phyloP scores from a whole-genome alignment of 2,113 vertebrate species.

The Datnioides undecimradiatus region DNA sequence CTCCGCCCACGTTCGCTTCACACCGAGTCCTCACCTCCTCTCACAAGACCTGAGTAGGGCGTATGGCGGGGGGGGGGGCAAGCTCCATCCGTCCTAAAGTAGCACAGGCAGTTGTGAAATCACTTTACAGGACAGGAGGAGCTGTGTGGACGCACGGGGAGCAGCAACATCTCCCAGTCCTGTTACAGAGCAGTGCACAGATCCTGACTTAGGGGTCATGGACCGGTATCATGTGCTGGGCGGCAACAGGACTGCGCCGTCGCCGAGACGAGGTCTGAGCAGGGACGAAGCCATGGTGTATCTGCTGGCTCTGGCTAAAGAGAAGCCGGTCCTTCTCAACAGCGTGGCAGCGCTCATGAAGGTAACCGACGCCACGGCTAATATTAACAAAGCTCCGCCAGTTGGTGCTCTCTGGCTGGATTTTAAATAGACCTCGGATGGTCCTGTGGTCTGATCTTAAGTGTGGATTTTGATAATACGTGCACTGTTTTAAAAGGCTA shows the following conservation, averaged over 20 bases:
- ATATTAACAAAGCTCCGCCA: slow-evolving; percentile 43
- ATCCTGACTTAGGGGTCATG: slow-evolving; percentile 35
- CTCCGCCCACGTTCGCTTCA: slow-evolving; percentile 46
- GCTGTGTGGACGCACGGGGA: background rate
- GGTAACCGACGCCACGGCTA: slow-evolving; percentile 66
- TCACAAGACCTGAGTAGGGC: slow-evolving; percentile 43
- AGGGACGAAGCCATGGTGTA: slow-evolving; percentile 52
- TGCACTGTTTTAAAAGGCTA: slow-evolving; percentile 9
- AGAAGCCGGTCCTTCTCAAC: slow-evolving; percentile 58
- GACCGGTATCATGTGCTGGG: slow-evolving; percentile 31
- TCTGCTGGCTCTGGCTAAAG: slow-evolving; percentile 58
- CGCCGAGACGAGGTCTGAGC: slow-evolving; percentile 18
- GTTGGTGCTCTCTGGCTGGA: background rate
- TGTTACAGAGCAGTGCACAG: background rate
- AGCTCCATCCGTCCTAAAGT: slow-evolving; percentile 44
- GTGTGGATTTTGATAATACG: background rate
- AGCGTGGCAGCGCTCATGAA: slow-evolving; percentile 59
- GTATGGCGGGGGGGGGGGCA: background rate
- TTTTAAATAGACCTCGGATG: slow-evolving; percentile 22
- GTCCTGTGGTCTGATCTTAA: background rate
- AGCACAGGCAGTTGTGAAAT: slow-evolving; percentile 37
- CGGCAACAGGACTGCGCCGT: slow-evolving; percentile 30
- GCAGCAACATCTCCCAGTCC: background rate
- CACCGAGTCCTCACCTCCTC: slow-evolving; percentile 29
- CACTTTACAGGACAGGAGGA: slow-evolving; percentile 23